These are phyloP conservation scores for Saccostrea glomerata DNA, from an alignment of 1,140 invertebrate species.

Conservation along the genomic window DNA sequence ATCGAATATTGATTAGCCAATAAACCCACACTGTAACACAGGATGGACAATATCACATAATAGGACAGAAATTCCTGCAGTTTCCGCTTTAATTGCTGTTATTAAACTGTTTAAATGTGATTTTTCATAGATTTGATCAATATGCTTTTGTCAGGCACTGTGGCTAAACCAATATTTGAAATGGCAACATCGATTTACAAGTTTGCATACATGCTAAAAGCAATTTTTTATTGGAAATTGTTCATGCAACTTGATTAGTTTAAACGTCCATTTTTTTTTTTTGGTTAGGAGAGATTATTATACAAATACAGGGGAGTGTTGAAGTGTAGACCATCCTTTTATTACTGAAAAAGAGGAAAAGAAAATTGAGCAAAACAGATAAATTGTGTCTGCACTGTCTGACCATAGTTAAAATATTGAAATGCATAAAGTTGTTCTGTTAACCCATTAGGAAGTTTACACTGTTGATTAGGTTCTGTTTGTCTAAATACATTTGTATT, in stretches of 20 bases:
- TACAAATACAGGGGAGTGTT: too few species aligned
- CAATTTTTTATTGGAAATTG: conserved; percentile 19
- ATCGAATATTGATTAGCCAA: neutral
- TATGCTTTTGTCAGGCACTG: conserved; percentile 27
- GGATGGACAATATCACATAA: conserved; percentile 32
- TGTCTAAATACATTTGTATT: too few species aligned
- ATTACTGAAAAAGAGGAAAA: too few species aligned
- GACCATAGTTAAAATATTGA: neutral
- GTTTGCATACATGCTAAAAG: conserved; percentile 27
- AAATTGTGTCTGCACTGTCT: neutral
- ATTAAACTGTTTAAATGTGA: conserved; percentile 38
- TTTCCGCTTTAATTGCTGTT: conserved; percentile 35
- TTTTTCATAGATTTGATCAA: conserved; percentile 37
- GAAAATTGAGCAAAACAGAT: too few species aligned
- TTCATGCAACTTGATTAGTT: conserved; percentile 7
- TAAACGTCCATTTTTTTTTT: neutral
- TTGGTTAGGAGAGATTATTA: neutral
- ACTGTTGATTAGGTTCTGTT: too few species aligned
- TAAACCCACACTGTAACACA: conserved; percentile 29
- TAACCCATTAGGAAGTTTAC: too few species aligned
- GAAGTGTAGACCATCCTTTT: too few species aligned
- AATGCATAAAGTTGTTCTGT: neutral
- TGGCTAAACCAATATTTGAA: conserved; percentile 36
- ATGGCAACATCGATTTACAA: conserved; percentile 31
- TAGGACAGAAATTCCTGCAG: conserved; percentile 30